Percentiles rank a stretch among this genome's conserved stretches.
Conservation (phyloP, 2,888 invertebrate species). For the Yponomeuta cagnagella region DNA sequence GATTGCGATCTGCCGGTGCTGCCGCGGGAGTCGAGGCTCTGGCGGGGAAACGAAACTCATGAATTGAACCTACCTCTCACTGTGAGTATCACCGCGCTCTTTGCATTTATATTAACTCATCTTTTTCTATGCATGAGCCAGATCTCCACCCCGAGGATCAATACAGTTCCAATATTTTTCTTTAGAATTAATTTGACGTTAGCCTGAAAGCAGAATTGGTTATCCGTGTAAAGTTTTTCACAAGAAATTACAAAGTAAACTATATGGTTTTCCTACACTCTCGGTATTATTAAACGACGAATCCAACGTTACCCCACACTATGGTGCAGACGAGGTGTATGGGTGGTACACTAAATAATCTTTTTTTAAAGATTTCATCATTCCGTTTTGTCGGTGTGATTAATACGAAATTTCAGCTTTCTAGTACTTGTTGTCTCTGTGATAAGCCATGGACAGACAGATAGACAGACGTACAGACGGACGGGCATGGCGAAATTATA, state of each 20-base stretch:
- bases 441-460: too few relatives aligned
- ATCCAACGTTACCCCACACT: too few relatives aligned
- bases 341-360: too few relatives aligned
- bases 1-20: conserved; percentile 80
- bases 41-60: conserved; percentile 84
- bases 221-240: neutral
- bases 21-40: conserved; percentile 79
- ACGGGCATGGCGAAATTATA: too few relatives aligned
- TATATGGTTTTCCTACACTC: too few relatives aligned
- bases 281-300: too few relatives aligned
- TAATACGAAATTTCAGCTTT: too few relatives aligned
- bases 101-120: conserved; percentile 7
- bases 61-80: conserved; percentile 80
- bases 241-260: neutral
- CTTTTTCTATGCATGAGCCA: neutral
- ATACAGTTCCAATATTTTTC: neutral
- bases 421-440: too few relatives aligned
- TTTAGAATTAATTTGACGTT: neutral
- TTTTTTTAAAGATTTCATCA: too few relatives aligned
- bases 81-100: conserved; percentile 62
- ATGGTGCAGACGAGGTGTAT: too few relatives aligned
- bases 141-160: neutral
- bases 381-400: too few relatives aligned
- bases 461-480: too few relatives aligned
- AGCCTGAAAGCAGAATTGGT: neutral